phyloP scores from a whole-genome alignment of 2,113 vertebrate genomes.

The Archocentrus centrarchus region DNA sequence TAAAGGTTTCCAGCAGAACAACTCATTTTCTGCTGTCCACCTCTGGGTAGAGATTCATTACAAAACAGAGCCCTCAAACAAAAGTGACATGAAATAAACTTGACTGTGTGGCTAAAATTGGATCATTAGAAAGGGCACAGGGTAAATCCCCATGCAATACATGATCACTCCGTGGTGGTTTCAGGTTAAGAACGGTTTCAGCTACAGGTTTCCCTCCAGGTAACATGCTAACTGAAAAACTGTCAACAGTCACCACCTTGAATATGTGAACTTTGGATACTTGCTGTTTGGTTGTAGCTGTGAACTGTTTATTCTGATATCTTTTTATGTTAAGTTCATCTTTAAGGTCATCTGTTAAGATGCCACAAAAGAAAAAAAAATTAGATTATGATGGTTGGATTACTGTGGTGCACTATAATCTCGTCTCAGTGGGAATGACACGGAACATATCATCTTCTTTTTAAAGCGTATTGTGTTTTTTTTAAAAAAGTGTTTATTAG shows the following conservation, averaged over 20 bases:
- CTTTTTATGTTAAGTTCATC: not conserved
- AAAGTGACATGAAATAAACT: not conserved
- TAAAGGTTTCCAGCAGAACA: not conserved
- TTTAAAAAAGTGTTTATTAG: not conserved
- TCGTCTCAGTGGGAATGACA: not conserved
- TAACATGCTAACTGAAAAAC: not conserved
- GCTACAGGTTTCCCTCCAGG: not conserved
- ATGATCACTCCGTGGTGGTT: not conserved
- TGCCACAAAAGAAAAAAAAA: not conserved
- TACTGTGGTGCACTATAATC: not conserved
- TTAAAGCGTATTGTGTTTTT: not conserved
- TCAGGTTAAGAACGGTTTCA: constrained; percentile 3
- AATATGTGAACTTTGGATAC: not conserved
- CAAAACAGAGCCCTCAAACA: not conserved
- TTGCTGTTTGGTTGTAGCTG: not conserved
- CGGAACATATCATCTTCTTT: not conserved
- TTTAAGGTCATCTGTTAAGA: not conserved
- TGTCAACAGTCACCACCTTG: not conserved
- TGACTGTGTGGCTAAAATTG: not conserved
- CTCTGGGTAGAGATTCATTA: not conserved
- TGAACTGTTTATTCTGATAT: not conserved
- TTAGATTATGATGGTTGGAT: not conserved
- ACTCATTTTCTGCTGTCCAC: not conserved
- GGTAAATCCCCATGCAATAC: constrained; percentile 19
- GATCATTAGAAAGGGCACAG: not conserved